Percentiles rank a stretch among this genome's conserved stretches.
Conservation (phyloP, 2,888 invertebrate genomes). For the Orchesella flavescens region DNA sequence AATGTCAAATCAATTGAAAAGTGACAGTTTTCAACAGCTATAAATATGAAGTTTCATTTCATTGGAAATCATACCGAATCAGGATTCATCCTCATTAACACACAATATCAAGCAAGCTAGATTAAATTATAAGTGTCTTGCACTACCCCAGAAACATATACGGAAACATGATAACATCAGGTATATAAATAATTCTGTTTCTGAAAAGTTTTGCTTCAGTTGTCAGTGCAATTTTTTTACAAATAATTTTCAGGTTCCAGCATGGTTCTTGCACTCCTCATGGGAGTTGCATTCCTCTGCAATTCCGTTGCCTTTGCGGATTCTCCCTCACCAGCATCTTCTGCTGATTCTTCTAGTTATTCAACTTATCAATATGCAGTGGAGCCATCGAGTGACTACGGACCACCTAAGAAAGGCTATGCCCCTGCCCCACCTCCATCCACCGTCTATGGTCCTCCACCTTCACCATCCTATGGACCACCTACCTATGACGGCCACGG, state of each 20-base stretch:
- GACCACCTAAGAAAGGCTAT: constrained; percentile 34
- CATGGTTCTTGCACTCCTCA: background rate
- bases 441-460: constrained; percentile 38
- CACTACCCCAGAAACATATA: background rate
- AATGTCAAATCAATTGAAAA: too few relatives aligned
- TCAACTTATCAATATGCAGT: constrained; percentile 56
- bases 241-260: constrained; percentile 19
- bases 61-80: constrained; percentile 50
- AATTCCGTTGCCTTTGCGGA: constrained; percentile 54
- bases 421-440: constrained; percentile 45
- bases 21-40: constrained; percentile 28
- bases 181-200: background rate
- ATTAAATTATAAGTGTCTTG: too few relatives aligned
- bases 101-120: constrained; percentile 1
- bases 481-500: constrained; percentile 55
- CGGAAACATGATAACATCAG: background rate
- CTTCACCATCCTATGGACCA: constrained; percentile 51
- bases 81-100: background rate
- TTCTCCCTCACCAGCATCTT: constrained; percentile 17
- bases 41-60: constrained; percentile 46
- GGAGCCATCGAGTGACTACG: constrained; percentile 31
- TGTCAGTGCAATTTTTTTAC: too few relatives aligned
- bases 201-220: background rate
- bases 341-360: background rate
- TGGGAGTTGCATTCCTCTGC: constrained; percentile 32